Percentiles rank a stretch among this genome's conserved stretches.
Evolutionary conservation across 2,888 invertebrate genomes (phyloP).

Genomic region (Peribatodes rhomboidaria): DNA sequence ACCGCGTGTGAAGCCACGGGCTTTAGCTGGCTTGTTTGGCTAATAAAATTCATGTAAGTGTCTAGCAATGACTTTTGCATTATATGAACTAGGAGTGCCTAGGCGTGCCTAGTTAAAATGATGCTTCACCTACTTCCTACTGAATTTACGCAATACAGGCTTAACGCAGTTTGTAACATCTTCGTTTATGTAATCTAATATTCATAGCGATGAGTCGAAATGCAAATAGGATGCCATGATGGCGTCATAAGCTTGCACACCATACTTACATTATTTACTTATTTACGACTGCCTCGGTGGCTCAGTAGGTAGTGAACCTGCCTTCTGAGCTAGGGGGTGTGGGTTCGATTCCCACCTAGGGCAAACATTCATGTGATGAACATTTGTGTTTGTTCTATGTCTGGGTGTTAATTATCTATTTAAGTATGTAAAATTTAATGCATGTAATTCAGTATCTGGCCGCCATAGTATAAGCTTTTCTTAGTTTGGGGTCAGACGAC

Average conservation of each 20-base stretch:
- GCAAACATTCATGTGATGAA: too few species aligned
- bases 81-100: conserved; percentile 3
- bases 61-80: neutral
- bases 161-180: conserved; percentile 27
- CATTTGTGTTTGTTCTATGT: too few species aligned
- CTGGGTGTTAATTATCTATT: too few species aligned
- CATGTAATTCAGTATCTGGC: too few species aligned
- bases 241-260: conserved; percentile 5
- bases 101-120: neutral
- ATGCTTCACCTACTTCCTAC: conserved; percentile 6
- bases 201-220: conserved; percentile 25
- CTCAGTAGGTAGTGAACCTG: too few species aligned
- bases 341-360: too few species aligned
- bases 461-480: too few species aligned
- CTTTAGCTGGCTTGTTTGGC: neutral
- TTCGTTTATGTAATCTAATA: conserved; percentile 34
- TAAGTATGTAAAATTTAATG: too few species aligned
- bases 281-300: too few species aligned
- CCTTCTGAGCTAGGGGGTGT: too few species aligned
- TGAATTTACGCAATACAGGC: conserved; percentile 28
- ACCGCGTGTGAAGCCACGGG: neutral
- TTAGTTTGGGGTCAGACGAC: too few species aligned
- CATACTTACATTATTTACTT: too few species aligned
- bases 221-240: conserved; percentile 24
- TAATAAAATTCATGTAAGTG: neutral